A percentile compares a stretch with the other conserved stretches of the same genome.
Evolutionary conservation across 2,888 invertebrate genomes (phyloP).

Genomic region (Amphipoea oculea): DNA sequence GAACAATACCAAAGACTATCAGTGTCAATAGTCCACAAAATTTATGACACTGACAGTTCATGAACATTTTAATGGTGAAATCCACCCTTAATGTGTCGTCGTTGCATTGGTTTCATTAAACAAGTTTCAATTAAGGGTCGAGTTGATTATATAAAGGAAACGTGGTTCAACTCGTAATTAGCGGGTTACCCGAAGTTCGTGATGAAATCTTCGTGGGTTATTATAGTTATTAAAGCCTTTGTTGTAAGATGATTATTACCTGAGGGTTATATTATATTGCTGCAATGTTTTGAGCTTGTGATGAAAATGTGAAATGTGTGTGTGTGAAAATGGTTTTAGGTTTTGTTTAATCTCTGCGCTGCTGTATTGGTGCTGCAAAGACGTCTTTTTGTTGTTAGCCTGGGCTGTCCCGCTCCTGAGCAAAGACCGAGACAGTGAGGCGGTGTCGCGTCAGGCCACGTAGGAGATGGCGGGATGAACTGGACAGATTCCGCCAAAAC

Average conservation of each 20-base stretch:
- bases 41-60: background rate
- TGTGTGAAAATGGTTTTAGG: background rate
- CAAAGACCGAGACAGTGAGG: background rate
- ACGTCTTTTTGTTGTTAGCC: background rate
- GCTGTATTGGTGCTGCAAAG: background rate
- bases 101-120: slow-evolving; percentile 50
- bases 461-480: background rate
- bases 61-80: background rate
- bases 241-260: slow-evolving; percentile 18
- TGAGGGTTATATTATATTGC: background rate
- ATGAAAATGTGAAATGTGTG: too few species aligned
- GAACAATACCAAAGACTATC: too few species aligned
- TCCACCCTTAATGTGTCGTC: background rate
- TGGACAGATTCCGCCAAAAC: background rate
- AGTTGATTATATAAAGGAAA: slow-evolving; percentile 45
- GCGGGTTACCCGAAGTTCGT: slow-evolving; percentile 28
- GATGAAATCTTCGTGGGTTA: slow-evolving; percentile 28
- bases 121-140: slow-evolving; percentile 55
- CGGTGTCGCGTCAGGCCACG: background rate
- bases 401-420: background rate
- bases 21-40: too few species aligned
- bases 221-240: slow-evolving; percentile 1
- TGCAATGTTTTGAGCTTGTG: background rate
- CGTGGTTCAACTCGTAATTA: slow-evolving; percentile 53
- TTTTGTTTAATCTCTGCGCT: background rate